A percentile compares a stretch with the other conserved stretches of the same genome.
Evolutionary conservation across 2,888 invertebrate species (phyloP).

Genomic region (Lithophane socia): DNA sequence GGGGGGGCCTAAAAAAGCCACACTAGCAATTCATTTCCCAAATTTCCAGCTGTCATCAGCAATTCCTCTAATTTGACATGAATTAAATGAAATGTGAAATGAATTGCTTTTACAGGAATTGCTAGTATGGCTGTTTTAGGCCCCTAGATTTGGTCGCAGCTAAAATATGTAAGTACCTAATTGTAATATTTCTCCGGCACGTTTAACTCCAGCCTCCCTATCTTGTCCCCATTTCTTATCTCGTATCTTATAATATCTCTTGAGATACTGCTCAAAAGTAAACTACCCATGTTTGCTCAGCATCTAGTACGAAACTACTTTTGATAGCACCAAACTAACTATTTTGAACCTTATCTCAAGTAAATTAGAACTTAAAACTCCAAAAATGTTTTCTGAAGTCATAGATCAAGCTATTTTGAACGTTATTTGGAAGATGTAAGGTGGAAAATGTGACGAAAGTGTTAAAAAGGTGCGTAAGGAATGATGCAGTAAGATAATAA

Average conservation of each 20-base stretch:
- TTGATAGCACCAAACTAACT: conserved; percentile 13
- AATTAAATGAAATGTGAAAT: no score
- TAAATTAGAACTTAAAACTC: no score
- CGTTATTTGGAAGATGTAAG: fast-evolving
- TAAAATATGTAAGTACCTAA: neutral
- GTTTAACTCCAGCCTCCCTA: conserved; percentile 49
- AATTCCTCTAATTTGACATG: no score
- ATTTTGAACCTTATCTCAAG: conserved; percentile 25
- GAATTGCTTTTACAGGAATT: no score
- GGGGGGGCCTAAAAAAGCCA: no score
- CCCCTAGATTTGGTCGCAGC: no score
- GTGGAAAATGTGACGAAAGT: neutral
- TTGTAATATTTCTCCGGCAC: conserved; percentile 21
- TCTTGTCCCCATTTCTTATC: conserved; percentile 69
- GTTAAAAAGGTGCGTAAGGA: conserved; percentile 16
- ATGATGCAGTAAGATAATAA: conserved; percentile 29
- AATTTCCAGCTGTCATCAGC: no score
- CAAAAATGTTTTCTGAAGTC: no score
- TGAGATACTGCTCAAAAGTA: conserved; percentile 67
- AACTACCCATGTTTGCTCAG: conserved; percentile 59
- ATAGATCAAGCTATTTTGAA: neutral
- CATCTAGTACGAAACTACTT: conserved; percentile 49
- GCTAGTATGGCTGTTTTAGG: no score
- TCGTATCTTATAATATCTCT: conserved; percentile 56
- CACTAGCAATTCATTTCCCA: no score